These are phyloP conservation scores for Atractosteus spatula DNA, from an alignment of 2,113 vertebrate species.

Conservation along the genomic window DNA sequence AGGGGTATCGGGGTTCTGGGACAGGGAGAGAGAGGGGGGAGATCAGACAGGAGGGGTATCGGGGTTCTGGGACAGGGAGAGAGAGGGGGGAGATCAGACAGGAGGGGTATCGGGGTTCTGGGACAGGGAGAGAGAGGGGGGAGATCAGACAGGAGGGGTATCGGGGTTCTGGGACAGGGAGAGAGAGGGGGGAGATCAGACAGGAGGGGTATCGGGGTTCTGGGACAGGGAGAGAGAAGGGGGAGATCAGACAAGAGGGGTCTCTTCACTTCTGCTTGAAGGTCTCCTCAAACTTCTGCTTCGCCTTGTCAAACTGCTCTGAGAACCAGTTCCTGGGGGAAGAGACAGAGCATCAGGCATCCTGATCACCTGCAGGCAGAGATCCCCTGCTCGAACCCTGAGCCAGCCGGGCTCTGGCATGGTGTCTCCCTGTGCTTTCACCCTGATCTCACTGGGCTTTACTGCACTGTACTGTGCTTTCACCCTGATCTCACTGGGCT, in stretches of 20 bases:
- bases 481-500: no score
- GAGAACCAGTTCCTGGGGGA: constrained; percentile 45
- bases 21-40: no score
- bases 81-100: no score
- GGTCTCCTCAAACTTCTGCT: constrained; percentile 11
- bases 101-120: no score
- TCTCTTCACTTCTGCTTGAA: constrained; percentile 10
- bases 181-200: no score
- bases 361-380: not conserved
- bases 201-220: no score
- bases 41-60: no score
- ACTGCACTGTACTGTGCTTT: not conserved
- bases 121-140: no score
- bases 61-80: no score
- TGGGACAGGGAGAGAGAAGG: not conserved
- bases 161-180: no score
- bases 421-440: not conserved
- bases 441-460: not conserved
- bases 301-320: not conserved
- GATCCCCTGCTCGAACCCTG: not conserved
- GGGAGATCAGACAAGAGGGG: not conserved
- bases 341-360: not conserved
- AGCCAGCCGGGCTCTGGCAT: not conserved
- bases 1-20: no score
- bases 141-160: no score